Percentiles rank a stretch among this genome's conserved stretches.
These are phyloP conservation scores for Australoheros facetus DNA, from an alignment of 2,797 vertebrate species.

Conservation along the genomic window DNA sequence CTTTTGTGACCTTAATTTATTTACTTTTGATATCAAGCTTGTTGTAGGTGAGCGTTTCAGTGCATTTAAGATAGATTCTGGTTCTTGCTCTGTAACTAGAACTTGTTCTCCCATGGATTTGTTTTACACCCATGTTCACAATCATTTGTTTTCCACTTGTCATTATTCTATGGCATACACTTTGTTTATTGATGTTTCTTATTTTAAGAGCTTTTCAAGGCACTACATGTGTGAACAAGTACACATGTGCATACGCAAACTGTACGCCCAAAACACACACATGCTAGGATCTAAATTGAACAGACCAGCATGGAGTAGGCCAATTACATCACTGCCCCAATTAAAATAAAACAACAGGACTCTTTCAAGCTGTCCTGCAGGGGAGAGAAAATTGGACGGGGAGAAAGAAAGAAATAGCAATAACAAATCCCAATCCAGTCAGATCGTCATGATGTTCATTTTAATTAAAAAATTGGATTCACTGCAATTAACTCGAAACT, in stretches of 20 bases:
- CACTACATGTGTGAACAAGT: neutral
- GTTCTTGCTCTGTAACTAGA: constrained; percentile 4
- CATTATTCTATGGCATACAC: neutral
- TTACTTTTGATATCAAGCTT: neutral
- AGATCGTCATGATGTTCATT: constrained; percentile 80
- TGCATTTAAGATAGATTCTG: neutral
- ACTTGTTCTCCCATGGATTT: neutral
- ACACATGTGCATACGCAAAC: constrained; percentile 23
- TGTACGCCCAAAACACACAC: constrained; percentile 26
- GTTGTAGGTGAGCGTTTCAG: neutral
- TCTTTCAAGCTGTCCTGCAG: constrained; percentile 82
- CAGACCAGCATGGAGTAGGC: constrained; percentile 77
- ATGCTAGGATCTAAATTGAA: constrained; percentile 73
- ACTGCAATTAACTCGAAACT: constrained; percentile 81
- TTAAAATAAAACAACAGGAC: constrained; percentile 84
- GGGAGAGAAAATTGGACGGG: constrained; percentile 76
- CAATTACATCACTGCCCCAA: constrained; percentile 82
- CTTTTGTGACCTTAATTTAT: neutral
- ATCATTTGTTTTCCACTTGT: constrained; percentile 11
- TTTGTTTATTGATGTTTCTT: constrained; percentile 17
- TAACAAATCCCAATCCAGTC: constrained; percentile 80
- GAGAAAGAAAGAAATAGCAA: constrained; percentile 69
- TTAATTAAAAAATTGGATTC: constrained; percentile 84
- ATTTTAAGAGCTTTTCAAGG: constrained; percentile 7
- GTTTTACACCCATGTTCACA: constrained; percentile 12